Evolutionary conservation across 1,140 invertebrate species (phyloP), one percentile per base, ranked within the genome.

Genomic region (Euura lappo): DNA sequence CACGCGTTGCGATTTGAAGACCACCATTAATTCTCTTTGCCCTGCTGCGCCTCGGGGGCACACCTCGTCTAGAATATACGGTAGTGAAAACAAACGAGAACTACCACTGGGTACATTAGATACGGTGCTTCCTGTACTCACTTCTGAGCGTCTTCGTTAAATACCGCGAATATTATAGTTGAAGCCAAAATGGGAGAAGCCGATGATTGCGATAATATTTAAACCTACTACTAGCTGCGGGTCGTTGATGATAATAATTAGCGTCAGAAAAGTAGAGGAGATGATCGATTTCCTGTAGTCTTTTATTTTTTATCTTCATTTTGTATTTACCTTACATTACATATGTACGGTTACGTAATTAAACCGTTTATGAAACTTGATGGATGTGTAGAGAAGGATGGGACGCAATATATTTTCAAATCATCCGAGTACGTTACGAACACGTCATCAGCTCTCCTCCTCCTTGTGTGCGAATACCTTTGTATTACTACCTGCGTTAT

Each of bases 61-160:
- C 51, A 60, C 74, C 78, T 60, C 13, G 71, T 76, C 66, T 71
- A 68, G 71, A 28, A 72, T 51, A 66, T 71, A 73, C 77, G 45
- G 66, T 66, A 77, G 72, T 71, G 65, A 74, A 72, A 74, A 69
- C 73, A 73, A 69, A 68, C 67, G 44, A 71, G 76, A 72, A 78
- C 28, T 28, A 74, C 74, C 44, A 69, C 68, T 1, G 8, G 72
- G 44, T 60, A 68, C 74, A 75, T 77, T 79, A 72, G 76, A 74
- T 74, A 71, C 70, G 72, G 74, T 72, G 74, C 75, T 80, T 78
- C 78, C 76, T 79, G 76, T 73, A 78, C 51, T 60, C 13, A 60
- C 51, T 11, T 11, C 51, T 60, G 8, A 6, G 8, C 51, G 51
- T 60, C 51, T 6, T 60, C 2, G 10, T 60, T n/a, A n/a, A 60